Base-by-base conservation (phyloP, 2,113 vertebrate species). In the Ahaetulla prasina region DNA sequence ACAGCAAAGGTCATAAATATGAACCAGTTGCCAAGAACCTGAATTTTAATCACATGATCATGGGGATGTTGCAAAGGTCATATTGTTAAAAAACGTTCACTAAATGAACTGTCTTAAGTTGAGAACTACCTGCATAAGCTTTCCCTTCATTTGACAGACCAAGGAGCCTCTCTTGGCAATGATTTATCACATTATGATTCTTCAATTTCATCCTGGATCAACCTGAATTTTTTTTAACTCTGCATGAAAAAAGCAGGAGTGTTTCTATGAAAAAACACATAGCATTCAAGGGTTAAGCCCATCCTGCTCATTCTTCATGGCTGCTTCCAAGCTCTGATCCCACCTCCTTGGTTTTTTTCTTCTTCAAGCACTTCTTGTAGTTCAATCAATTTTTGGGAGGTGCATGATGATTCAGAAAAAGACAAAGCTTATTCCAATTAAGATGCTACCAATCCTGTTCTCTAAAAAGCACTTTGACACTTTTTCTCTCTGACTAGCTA, bases 391-490 rank as follows among this genome's bases (percentile, higher is more conserved):
- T 95, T 89, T 86, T 35, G 47, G 88, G 92, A 85, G 87, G 87
- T 63, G 63, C 30, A 89, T n/a, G 93, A 2, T 96, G 95, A 96
- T 93, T 96, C 96, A 96, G 92, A 95, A 95, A 89, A 89, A 95
- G 4, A 94, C 90, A 93, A 95, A 91, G 43, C 84, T 49, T 68
- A 12, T 93, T 85, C 54, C 93, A 96, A 96, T 96, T 96, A 96
- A n/a, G 94, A 89, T 85, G 93, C 90, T 92, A 88, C 94, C 93
- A 94, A 95, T 96, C 90, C 93, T 95, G 45, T 3, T 88, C 90
- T 89, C 89, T 74, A 45, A 90, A 91, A 87, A 45, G 92, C 47
- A 22, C 25, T 47, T 8, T 52, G 43, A 30, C 39, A 47, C 39
- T 16, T 18, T 18, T 47, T 23, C 5, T 1, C 5, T 3, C 8